Evolutionary conservation across 2,113 vertebrate species (phyloP), one percentile per base, ranked within the genome.

Genomic region (Entomyzon cyanotis): DNA sequence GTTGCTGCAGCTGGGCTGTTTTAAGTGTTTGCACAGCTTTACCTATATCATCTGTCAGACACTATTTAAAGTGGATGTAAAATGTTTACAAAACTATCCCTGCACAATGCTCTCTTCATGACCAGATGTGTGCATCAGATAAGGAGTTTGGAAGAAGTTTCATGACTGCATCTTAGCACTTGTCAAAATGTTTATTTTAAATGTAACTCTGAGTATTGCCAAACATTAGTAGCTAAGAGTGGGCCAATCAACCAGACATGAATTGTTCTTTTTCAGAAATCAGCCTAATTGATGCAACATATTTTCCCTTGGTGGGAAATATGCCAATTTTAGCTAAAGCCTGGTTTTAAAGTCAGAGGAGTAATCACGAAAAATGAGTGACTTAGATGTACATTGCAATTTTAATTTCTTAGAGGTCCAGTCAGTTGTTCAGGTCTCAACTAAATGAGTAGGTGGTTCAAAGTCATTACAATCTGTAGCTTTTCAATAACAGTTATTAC

Each of bases 161-260:
- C n/a, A 37, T 35, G 31, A 21, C 11, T 49, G 30, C 20, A 27
- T 77, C 76, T 87, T 65, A 87, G 21, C 47, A 35, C 12, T 87
- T 87, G 50, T 17, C 50, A 77, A 80, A 89, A 74, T 55, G 4
- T 94, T 87, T 87, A 69, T 58, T 69, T n/a, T 47, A 55, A 77
- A 47, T 35, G 7, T 30, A 79, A 15, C 5, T 73, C 22, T 21
- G 3, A 58, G 50, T 73, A 35, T 56, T 88, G 35, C 49, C 83
- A 85, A 63, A 64, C 16, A 73, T 59, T 44, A 79, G 41, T 23
- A 90, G 14, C 68, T 86, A 37, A 56, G 19, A 60, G n/a, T 21
- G 53, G 37, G 28, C 37, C 59, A 49, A 53, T 68, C 41, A 76
- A 69, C 9, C 10, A 58, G 52, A 58, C 37, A n/a, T 4, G 2